phyloP scores from a whole-genome alignment of 2,113 vertebrate species.

The Ranitomeya variabilis region DNA sequence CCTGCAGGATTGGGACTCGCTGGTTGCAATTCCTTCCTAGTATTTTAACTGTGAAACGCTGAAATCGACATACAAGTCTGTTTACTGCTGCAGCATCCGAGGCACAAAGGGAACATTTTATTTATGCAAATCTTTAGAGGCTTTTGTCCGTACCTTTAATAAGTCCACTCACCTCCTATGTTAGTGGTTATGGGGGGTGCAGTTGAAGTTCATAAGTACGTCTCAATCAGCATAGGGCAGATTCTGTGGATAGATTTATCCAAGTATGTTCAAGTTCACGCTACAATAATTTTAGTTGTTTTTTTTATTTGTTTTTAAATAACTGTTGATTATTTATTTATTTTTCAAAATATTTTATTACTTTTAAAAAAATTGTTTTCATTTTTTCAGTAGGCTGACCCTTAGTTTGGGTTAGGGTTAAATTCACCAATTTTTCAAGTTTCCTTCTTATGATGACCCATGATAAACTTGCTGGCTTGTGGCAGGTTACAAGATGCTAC shows the following conservation, averaged over 20 bases:
- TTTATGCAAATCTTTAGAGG: constrained; percentile 17
- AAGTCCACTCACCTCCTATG: constrained; percentile 9
- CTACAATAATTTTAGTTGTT: neutral
- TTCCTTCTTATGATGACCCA: neutral
- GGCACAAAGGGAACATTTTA: constrained; percentile 44
- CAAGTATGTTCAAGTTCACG: neutral
- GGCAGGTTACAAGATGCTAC: neutral
- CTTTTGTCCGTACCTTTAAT: constrained; percentile 14
- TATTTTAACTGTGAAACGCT: constrained; percentile 4
- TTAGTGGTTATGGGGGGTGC: neutral
- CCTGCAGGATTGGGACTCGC: constrained; percentile 63
- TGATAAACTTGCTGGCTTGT: neutral
- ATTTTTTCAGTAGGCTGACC: neutral
- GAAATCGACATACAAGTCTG: constrained; percentile 29
- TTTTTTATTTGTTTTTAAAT: neutral
- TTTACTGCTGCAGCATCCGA: constrained; percentile 47
- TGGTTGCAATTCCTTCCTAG: neutral
- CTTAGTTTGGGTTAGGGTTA: neutral
- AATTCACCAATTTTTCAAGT: neutral
- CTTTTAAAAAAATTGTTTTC: neutral
- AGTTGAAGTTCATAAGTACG: neutral
- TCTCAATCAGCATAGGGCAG: neutral
- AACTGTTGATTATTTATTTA: neutral
- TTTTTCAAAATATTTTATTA: neutral
- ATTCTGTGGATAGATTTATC: neutral